Evolutionary conservation across 2,888 invertebrate species (phyloP), one percentile per base, ranked within the genome.

Genomic region (Taenaris catops): DNA sequence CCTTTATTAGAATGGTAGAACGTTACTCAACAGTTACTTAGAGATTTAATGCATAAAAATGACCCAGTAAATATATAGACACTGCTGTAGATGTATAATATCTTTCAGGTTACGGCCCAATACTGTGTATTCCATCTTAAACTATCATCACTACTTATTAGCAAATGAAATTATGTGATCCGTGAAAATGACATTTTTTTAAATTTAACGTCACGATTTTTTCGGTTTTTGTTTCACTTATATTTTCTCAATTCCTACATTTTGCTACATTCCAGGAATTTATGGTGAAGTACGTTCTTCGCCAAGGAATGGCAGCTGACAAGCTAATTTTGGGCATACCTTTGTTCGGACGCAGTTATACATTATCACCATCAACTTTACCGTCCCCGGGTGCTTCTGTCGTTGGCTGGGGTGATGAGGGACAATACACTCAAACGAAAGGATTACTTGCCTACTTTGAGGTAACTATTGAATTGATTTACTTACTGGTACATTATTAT

Each of bases 371-470:
- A 6, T 63, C 78, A 0, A 88, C 90, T 4, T 55, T 69, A 8
- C 88, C 89, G 0, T 55, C 73, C 0, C 88, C 89, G 0, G 91
- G 92, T 0, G 89, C 92, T 0, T 70, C 86, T 0, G 80, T 91
- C 27, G 70, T 63, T 27, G 92, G 91, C 0, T 89, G 89, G 53
- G 93, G 93, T 0, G 76, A 86, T 0, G 89, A 91, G 53, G 93
- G 93, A 1, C 65, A 81, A 27, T 93, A 92, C 55, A 93, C 93
- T 0, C 90, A 91, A 57, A 90, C 88, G 11, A 88, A 89, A 33
- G 94, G 94, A 44, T 76, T 90, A 48, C 62, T 94, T 24, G 90
- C 94, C 0, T 94, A 92, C 58, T 94, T 92, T 55, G 94, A 94
- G 87, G 91, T 93, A 58, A 45, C 37, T 37, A 12, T 11, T 14